phyloP scores from a whole-genome alignment of 2,113 vertebrate genomes.

The Hyaena hyaena region DNA sequence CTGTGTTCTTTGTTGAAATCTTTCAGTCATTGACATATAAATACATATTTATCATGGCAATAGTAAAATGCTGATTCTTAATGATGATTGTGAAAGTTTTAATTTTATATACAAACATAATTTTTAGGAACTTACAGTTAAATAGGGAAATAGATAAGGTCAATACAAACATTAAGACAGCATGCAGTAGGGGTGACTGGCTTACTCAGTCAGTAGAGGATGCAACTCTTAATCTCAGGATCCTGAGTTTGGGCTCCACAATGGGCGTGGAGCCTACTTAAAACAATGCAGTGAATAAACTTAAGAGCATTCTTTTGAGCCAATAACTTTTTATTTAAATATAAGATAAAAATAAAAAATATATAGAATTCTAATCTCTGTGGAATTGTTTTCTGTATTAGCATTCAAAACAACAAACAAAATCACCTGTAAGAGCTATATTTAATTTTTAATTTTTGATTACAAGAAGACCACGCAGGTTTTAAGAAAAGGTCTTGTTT shows the following conservation, averaged over 20 bases:
- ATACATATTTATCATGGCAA: not conserved
- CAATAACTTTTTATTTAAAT: not conserved
- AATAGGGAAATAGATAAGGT: not conserved
- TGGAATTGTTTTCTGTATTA: not conserved
- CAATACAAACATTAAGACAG: conserved; percentile 32
- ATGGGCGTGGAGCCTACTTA: not conserved
- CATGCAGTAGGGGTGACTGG: not conserved
- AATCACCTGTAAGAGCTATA: not conserved
- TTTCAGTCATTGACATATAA: not conserved
- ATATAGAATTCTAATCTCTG: not conserved
- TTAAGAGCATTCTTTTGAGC: not conserved
- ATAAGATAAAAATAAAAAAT: conserved; percentile 30
- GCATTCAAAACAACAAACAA: conserved; percentile 6
- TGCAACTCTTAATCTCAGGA: not conserved
- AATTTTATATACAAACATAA: conserved; percentile 7
- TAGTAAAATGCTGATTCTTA: not conserved
- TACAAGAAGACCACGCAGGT: conserved; percentile 3
- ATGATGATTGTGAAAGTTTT: not conserved
- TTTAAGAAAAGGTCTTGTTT: conserved; percentile 36
- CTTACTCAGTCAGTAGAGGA: not conserved
- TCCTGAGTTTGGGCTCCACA: not conserved
- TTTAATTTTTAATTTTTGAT: conserved; percentile 54
- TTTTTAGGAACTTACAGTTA: conserved; percentile 21
- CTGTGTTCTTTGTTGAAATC: not conserved
- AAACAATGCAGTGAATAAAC: not conserved